These are phyloP conservation scores for Acrocephalus kingi DNA, from an alignment of 2,113 vertebrate species.

Conservation along the genomic window DNA sequence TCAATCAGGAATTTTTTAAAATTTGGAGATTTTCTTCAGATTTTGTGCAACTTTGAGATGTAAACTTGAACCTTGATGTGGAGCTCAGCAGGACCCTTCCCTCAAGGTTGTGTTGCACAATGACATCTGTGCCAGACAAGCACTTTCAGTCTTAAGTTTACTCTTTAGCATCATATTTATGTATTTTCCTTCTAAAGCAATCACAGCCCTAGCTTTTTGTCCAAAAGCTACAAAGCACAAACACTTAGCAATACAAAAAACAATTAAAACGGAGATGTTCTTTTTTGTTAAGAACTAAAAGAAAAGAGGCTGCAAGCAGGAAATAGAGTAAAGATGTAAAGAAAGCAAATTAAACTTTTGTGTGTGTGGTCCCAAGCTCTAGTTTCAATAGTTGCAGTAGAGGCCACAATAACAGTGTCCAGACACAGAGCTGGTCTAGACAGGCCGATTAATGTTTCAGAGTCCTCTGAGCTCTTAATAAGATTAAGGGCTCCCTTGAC, in stretches of 20 bases:
- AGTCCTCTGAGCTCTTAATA: not conserved
- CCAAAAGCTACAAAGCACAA: not conserved
- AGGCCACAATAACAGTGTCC: not conserved
- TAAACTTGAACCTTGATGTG: not conserved
- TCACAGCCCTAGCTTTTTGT: not conserved
- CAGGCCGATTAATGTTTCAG: not conserved
- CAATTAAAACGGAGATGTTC: not conserved
- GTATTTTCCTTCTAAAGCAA: not conserved
- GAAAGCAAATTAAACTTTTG: not conserved
- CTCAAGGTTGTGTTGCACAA: rapidly evolving
- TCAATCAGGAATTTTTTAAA: not conserved
- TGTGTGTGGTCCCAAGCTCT: not conserved
- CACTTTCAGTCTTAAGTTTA: not conserved
- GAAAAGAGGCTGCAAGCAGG: not conserved
- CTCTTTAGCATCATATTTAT: not conserved
- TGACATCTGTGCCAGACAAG: rapidly evolving
- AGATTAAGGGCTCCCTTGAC: not conserved
- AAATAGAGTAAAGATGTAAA: not conserved
- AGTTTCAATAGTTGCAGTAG: not conserved
- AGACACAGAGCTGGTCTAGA: not conserved
- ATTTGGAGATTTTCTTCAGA: not conserved
- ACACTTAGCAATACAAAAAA: not conserved
- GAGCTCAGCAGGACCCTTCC: not conserved
- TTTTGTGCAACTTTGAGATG: not conserved
- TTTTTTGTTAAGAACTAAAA: not conserved